phyloP scores from a whole-genome alignment of 1,140 invertebrate genomes.

The Drosophila triauraria region DNA sequence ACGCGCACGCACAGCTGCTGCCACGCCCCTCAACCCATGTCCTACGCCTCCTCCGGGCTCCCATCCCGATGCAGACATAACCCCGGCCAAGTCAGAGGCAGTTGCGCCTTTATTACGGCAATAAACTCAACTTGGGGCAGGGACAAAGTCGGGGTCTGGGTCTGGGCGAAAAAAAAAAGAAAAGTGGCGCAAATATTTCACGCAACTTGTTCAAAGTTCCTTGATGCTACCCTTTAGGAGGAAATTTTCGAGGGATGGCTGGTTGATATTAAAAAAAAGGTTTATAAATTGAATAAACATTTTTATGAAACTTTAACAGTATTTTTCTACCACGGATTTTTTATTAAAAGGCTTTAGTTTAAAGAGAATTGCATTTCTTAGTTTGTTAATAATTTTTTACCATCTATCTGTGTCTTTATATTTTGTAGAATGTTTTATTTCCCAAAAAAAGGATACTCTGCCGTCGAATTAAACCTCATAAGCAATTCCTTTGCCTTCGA shows the following conservation, averaged over 20 bases:
- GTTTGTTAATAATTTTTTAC: background rate
- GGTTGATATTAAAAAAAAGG: background rate
- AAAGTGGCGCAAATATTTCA: slow-evolving; percentile 74
- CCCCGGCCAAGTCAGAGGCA: slow-evolving; percentile 50
- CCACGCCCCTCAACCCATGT: slow-evolving; percentile 50
- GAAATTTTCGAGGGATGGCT: background rate
- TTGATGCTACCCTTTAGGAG: slow-evolving; percentile 4
- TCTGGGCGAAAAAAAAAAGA: slow-evolving; percentile 16
- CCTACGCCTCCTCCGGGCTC: background rate
- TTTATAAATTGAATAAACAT: background rate
- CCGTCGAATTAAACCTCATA: background rate
- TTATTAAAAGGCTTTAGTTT: background rate
- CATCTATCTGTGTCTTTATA: too few relatives aligned
- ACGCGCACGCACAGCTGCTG: slow-evolving; percentile 78
- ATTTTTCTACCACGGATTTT: background rate
- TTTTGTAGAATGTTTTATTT: background rate
- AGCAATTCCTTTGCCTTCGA: slow-evolving; percentile 15
- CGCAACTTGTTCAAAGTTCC: slow-evolving; percentile 61
- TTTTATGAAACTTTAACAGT: background rate
- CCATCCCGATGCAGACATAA: slow-evolving; percentile 35
- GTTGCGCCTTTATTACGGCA: slow-evolving; percentile 76
- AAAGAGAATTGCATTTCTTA: too few relatives aligned
- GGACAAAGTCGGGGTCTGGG: slow-evolving; percentile 4
- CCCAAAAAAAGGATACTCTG: background rate
- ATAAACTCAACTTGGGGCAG: slow-evolving; percentile 63